Base-by-base conservation (phyloP, 2,113 vertebrate species). In the Ptyas mucosa region DNA sequence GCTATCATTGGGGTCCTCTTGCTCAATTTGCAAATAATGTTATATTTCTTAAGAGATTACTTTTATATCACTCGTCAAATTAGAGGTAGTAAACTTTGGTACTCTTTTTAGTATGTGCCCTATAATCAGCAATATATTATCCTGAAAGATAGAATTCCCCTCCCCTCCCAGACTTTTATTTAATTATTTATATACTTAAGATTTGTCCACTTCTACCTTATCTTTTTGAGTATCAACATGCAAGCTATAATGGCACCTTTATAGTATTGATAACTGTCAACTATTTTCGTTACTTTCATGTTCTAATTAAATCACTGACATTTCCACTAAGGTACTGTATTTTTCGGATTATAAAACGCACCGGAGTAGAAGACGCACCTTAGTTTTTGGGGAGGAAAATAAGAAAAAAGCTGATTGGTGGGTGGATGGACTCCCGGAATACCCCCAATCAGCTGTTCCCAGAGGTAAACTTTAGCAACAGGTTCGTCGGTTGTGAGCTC, bases 21-120 rank as follows among this genome's bases (percentile, higher is more conserved):
- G 96, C 97, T 97, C 97, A 96, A 94, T 98, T 97, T 97, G 97
- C 97, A 97, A 97, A 97, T 97, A 97, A 96, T 90, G 95, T 96
- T 97, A 96, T 96, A 96, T 95, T 97, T 96, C 96, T 97, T 94
- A 97, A 97, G 97, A 97, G 96, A 97, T 93, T 95, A 95, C 96
- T 97, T 97, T 97, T 97, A 97, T 98, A 97, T 97, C 96, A 94
- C 94, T 96, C 96, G 93, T 96, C 96, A 97, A 96, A 97, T 96
- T 96, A 97, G 93, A 92, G 51, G 87, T 93, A 96, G 96, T 95
- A 96, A 96, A 97, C 95, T 97, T 95, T 93, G 49, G 94, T 93
- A 95, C 93, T 96, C 96, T 85, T 93, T 95, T 96, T 95, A 95
- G 75, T 94, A 95, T 43, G n/a, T 96, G 97, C 96, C 96, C 92